These are phyloP conservation scores for Drosophila hawaiiensis DNA, from an alignment of 2,888 invertebrate species.

Conservation along the genomic window DNA sequence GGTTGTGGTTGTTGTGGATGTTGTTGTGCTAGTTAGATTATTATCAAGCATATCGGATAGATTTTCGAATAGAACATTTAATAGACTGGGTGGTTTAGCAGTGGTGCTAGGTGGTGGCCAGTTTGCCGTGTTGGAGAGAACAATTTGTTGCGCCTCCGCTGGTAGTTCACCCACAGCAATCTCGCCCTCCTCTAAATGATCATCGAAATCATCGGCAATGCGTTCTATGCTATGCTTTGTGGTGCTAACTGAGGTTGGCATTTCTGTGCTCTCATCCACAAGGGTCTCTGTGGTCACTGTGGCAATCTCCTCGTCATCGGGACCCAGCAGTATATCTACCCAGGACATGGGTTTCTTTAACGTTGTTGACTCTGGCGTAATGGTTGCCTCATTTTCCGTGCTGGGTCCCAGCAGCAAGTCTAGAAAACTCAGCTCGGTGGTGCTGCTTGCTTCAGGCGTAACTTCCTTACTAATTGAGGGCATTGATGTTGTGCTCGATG, in stretches of 20 bases:
- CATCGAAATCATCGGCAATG: slow-evolving; percentile 71
- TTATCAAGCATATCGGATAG: slow-evolving; percentile 70
- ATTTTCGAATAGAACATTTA: slow-evolving; percentile 76
- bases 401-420: slow-evolving; percentile 79
- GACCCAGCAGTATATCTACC: slow-evolving; percentile 78
- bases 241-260: slow-evolving; percentile 13
- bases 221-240: slow-evolving; percentile 60
- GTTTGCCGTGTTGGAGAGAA: slow-evolving; percentile 30
- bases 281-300: slow-evolving; percentile 31
- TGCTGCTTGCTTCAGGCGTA: slow-evolving; percentile 32
- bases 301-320: slow-evolving; percentile 73
- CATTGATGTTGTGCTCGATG: slow-evolving; percentile 37
- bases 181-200: slow-evolving; percentile 62
- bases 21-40: slow-evolving; percentile 41
- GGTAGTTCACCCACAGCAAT: slow-evolving; percentile 72
- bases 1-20: slow-evolving; percentile 31
- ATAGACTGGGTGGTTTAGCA: slow-evolving; percentile 47
- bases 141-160: slow-evolving; percentile 63
- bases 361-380: slow-evolving; percentile 57
- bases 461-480: slow-evolving; percentile 10
- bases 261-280: slow-evolving; percentile 37
- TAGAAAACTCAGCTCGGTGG: slow-evolving; percentile 77
- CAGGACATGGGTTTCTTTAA: slow-evolving; percentile 67
- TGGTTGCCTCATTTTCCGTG: slow-evolving; percentile 51
- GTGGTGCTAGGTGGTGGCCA: slow-evolving; percentile 37